A percentile compares a stretch with the other conserved stretches of the same genome.
Evolutionary conservation across 2,888 invertebrate genomes (phyloP).

Genomic region (Dicranocentrus wangi): DNA sequence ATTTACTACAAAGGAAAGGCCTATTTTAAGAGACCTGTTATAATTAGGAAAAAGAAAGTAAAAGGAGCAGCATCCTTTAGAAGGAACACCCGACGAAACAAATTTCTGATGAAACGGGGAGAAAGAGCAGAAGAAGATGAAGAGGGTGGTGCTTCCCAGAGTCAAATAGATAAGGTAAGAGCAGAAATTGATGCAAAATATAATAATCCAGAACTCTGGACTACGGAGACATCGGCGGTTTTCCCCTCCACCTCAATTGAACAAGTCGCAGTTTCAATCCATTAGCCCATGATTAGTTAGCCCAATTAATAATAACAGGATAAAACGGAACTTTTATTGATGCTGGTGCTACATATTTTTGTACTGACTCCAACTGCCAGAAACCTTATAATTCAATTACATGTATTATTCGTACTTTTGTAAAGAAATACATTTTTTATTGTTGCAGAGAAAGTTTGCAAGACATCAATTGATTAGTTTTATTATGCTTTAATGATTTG

Average conservation of each 20-base stretch:
- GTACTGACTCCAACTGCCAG: no score
- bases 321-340: neutral
- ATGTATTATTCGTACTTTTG: no score
- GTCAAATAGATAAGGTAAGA: conserved; percentile 29
- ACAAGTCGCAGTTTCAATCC: no score
- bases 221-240: conserved; percentile 10
- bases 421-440: no score
- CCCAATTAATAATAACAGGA: neutral
- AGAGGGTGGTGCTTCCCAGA: conserved; percentile 23
- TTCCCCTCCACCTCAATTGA: no score
- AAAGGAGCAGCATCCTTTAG: conserved; percentile 3
- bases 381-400: no score
- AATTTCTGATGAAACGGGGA: conserved; percentile 42
- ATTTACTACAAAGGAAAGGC: conserved; percentile 29
- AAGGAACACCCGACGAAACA: conserved; percentile 21
- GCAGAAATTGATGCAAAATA: conserved; percentile 56
- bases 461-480: no score
- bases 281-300: neutral
- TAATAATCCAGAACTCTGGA: conserved; percentile 31
- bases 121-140: conserved; percentile 49
- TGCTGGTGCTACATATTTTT: neutral
- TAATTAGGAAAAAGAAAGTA: conserved; percentile 1
- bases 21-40: conserved; percentile 1
- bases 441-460: no score
- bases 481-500: no score